Evolutionary conservation across 2,113 vertebrate genomes (phyloP), one percentile per base, ranked within the genome.

Genomic region (Cyphomyrus plagiostoma): DNA sequence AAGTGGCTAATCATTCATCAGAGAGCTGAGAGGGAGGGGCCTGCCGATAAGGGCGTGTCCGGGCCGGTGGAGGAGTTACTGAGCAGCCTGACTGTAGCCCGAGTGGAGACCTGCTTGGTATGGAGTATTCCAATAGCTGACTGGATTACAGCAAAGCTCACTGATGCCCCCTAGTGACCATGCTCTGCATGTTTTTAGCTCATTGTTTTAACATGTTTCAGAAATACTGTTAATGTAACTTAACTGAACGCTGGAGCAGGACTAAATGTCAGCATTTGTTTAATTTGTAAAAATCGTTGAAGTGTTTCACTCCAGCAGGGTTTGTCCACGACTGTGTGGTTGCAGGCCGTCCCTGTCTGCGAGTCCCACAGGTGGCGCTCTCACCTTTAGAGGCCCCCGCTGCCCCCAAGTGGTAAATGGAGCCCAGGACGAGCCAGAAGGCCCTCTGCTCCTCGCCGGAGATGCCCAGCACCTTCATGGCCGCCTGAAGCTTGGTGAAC

Each of bases 371-470:
- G 85, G 49, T 87, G 0, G 0, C 21, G 23, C 21, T 15, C 0
- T 93, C 96, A 99, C 98, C 98, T 96, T 99, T 99, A 1, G 98
- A 99, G 80, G 98, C 98, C 26, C 98, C 98, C 0, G 98, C 98
- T 0, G 98, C 97, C 77, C 98, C 98, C 48, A 99, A 95, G 90
- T 99, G 98, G 93, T 97, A 99, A 92, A 99, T 97, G 89, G 98
- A 97, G 19, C 97, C 97, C 90, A 99, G 95, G 90, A 99, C 87
- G 1, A 95, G 94, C 96, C 96, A 96, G 74, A 96, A 92, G 91
- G 96, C 97, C 91, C 95, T 97, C 93, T 99, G 98, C 90, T 99
- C 98, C 3, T 99, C 98, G 0, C 91, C 2, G 0, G 96, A 97
- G 93, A 99, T 95, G 82, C 97, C 97, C 93, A 99, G 95, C 90